Evolutionary conservation across 2,113 vertebrate genomes (phyloP).

Genomic region (Strix aluco): DNA sequence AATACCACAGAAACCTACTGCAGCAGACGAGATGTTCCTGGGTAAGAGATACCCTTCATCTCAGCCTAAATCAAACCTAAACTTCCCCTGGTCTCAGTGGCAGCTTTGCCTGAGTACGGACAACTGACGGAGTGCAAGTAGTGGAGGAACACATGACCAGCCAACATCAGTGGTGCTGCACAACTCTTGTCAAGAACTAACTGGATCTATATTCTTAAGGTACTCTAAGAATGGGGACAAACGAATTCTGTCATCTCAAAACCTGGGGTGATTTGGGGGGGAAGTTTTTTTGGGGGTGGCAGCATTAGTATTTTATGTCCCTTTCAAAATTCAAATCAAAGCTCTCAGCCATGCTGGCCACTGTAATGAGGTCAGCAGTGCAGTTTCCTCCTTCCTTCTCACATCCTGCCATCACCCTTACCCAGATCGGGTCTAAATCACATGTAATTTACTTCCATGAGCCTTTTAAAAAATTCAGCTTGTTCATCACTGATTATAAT

Average conservation of each 20-base stretch:
- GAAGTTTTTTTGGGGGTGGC: background rate
- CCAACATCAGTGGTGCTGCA: background rate
- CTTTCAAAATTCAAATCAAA: background rate
- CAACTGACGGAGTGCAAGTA: background rate
- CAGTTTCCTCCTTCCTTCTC: background rate
- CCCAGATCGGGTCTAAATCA: background rate
- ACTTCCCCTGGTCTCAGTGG: background rate
- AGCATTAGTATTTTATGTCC: background rate
- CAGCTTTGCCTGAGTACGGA: background rate
- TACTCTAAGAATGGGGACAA: background rate
- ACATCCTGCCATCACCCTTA: background rate
- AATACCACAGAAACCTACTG: background rate
- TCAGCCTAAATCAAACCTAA: background rate
- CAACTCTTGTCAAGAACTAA: background rate
- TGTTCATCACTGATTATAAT: background rate
- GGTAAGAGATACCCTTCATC: background rate
- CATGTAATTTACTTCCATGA: background rate
- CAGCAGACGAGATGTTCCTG: background rate
- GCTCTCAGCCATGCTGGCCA: background rate
- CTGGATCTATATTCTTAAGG: background rate
- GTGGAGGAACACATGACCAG: fast-evolving
- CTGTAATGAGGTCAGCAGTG: background rate
- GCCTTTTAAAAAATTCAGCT: background rate
- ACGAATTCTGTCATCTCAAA: background rate
- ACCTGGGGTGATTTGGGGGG: background rate